Evolutionary conservation across 2,113 vertebrate genomes (phyloP), one percentile per base, ranked within the genome.

Genomic region (Herpetotheres cachinnans): DNA sequence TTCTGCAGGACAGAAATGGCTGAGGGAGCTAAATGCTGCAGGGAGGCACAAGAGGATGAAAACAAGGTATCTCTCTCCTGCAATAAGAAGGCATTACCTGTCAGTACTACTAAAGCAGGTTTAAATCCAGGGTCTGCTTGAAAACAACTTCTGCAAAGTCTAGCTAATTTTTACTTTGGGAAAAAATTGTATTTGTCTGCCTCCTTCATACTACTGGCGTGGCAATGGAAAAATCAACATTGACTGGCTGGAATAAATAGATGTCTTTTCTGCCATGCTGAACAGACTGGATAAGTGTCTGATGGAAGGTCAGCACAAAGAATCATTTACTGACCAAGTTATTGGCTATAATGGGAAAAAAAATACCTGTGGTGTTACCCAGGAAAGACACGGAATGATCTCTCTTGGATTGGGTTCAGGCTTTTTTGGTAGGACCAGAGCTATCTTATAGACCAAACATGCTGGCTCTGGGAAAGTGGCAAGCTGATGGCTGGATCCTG

Each of bases 1-100:
- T 34, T 72, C 73, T 36, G 16, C 55, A 66, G 55, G 55, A 54
- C 40, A 67, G 70, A 55, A 58, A 26, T 0, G 4, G 27, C 29
- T 66, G 61, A n/a, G 34, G 40, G 71, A 88, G n/a, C 49, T 20
- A 47, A n/a, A 61, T 0, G 0, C 21, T 83, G 40, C 58, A 4
- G 4, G 34, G 40, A 44, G 19, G 36, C 32, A 65, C 15, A 19
- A 40, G 16, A 36, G 27, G 18, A 25, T 49, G 54, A 38, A 74
- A 82, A 17, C 11, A 82, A 82, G 42, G 38, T 54, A 8, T 61
- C 49, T 24, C 21, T 7, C n/a, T 81, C 11, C 26, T 42, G 34
- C 20, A 40, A 6, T 25, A 56, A 61, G n/a, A 65, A 71, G 44
- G 52, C 11, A 47, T 65, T 44, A 54, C 29, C 29, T 70, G 13